Base-by-base conservation (phyloP, 2,113 vertebrate genomes). In the Philantomba maxwellii region DNA sequence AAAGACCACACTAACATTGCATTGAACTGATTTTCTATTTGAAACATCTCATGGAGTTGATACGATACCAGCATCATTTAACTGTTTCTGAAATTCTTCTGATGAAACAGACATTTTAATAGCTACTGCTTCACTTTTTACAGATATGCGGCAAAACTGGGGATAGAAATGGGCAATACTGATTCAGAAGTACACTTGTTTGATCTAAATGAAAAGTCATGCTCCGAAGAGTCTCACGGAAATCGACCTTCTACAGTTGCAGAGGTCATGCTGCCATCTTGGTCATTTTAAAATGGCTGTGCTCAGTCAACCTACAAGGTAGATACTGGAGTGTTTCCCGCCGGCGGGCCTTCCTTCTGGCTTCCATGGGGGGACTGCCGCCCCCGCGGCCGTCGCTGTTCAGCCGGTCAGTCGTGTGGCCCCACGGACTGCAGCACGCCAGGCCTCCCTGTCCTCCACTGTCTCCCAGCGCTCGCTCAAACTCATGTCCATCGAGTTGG, bases 201-300 rank as follows among this genome's bases (percentile, higher is more conserved):
- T 19, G 58, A 17, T 33, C 17, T 33, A 45, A 70, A 57, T 0
- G 77, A 86, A 11, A 43, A 58, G 39, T 43, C 58, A 43, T 0
- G 17, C 39, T 58, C 81, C 5, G 0, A 0, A 17, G 62, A 83
- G 39, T 1, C 2, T 47, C 15, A 0, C 0, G 21, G 9, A 16
- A 53, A 53, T 0, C 1, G 1, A 9, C 55, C 6, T 21, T 14
- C 66, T 0, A 6, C 26, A 43, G 43, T 0, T 0, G 3, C 28
- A 6, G 19, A 0, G 9, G 33, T 3, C 3, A 1, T 26, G 36
- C 39, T 47, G 13, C 15, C 14, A 47, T 5, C 75, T 17, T 4
- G 39, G 75, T 47, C 45, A 78, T 19, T 49, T 19, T 49, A 11
- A 33, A 17, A 33, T 1, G 15, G 75, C 43, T 33, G 75, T 30